Conservation (phyloP, 1,140 invertebrate species). For the Drosophila tristis region DNA sequence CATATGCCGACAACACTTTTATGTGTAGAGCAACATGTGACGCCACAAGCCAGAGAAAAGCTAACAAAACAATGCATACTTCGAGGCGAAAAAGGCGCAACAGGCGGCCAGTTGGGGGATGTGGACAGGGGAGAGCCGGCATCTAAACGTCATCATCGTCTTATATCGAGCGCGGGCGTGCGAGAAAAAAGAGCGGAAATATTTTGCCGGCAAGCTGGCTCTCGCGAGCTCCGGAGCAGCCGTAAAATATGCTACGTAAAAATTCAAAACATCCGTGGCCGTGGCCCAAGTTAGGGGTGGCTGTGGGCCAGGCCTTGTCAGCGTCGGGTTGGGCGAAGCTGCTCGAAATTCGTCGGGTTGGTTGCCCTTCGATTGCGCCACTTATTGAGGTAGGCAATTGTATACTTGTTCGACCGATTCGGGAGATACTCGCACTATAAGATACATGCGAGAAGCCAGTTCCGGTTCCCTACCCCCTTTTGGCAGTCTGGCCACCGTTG, state of each 20-base stretch:
- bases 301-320: slow-evolving; percentile 4
- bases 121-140: slow-evolving; percentile 7
- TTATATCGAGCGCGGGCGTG: background rate
- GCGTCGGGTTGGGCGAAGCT: slow-evolving; percentile 35
- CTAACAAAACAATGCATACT: slow-evolving; percentile 33
- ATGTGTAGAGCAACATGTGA: slow-evolving; percentile 30
- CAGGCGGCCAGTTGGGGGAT: slow-evolving; percentile 32
- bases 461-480: slow-evolving; percentile 41
- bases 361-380: slow-evolving; percentile 55
- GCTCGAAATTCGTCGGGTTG: slow-evolving; percentile 39
- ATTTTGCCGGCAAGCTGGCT: background rate
- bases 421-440: slow-evolving; percentile 2
- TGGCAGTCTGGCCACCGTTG: slow-evolving; percentile 44
- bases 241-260: slow-evolving; percentile 60
- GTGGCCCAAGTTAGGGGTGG: slow-evolving; percentile 45
- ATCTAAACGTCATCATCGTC: slow-evolving; percentile 40
- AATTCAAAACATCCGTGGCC: slow-evolving; percentile 38
- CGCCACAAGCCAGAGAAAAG: slow-evolving; percentile 17
- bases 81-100: slow-evolving; percentile 40
- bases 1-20: background rate
- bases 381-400: slow-evolving; percentile 75
- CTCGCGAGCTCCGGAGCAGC: background rate
- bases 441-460: background rate
- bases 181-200: slow-evolving; percentile 19
- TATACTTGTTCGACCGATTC: slow-evolving; percentile 35